Conservation (phyloP, 2,888 invertebrate genomes). For the Ernsta delagoae region DNA sequence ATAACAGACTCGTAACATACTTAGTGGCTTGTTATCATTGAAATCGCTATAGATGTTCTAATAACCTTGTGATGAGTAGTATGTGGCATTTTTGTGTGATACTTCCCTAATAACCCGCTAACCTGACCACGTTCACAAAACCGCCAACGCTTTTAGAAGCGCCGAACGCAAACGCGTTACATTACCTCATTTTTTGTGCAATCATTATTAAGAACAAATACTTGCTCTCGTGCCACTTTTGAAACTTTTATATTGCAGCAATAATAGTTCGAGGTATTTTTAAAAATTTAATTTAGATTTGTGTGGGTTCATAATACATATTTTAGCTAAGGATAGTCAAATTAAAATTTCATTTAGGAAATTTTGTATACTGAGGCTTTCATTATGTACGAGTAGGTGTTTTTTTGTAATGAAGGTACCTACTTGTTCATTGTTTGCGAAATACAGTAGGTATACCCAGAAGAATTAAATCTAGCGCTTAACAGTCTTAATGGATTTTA, state of each 20-base stretch:
- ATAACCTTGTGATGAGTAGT: constrained; percentile 46
- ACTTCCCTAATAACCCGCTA: constrained; percentile 65
- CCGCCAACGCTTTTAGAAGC: constrained; percentile 32
- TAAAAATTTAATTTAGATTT: not conserved
- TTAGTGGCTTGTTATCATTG: constrained; percentile 11
- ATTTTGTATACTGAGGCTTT: too few relatives aligned
- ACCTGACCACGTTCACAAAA: constrained; percentile 52
- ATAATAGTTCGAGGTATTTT: constrained; percentile 2
- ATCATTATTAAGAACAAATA: constrained; percentile 32
- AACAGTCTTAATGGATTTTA: too few relatives aligned
- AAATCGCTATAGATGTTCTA: constrained; percentile 44
- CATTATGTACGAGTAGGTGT: too few relatives aligned
- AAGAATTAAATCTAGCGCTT: too few relatives aligned
- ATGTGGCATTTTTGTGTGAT: constrained; percentile 46
- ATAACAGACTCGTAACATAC: not conserved
- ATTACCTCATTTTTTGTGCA: constrained; percentile 66
- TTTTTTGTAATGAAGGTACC: too few relatives aligned
- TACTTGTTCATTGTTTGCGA: too few relatives aligned
- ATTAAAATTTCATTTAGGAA: too few relatives aligned
- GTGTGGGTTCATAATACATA: not conserved
- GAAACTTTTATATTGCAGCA: constrained; percentile 25
- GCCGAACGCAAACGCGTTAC: constrained; percentile 46
- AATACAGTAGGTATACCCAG: too few relatives aligned
- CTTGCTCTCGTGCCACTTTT: constrained; percentile 30
- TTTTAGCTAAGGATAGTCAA: too few relatives aligned